phyloP scores from a whole-genome alignment of 2,113 vertebrate genomes.

The Tapirus terrestris region DNA sequence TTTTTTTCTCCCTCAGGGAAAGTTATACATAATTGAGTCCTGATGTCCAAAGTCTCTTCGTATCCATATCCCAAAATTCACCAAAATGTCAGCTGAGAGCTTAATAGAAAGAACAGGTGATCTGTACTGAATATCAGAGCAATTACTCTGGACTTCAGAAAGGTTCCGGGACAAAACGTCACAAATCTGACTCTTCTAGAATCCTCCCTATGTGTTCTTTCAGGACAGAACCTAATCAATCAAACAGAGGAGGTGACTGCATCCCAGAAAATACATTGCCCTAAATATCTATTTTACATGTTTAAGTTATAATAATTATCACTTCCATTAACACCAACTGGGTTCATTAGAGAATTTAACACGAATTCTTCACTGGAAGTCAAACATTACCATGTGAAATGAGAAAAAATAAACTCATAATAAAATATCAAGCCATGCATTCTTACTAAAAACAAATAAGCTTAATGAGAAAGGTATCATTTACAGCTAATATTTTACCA shows the following conservation, averaged over 20 bases:
- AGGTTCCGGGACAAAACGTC: neutral
- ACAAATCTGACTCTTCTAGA: neutral
- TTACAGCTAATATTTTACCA: neutral
- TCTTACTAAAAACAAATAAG: conserved; percentile 10
- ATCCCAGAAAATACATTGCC: neutral
- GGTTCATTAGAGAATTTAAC: neutral
- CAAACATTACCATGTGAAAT: neutral
- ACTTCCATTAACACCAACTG: neutral
- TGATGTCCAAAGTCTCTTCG: neutral
- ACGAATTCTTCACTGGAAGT: neutral
- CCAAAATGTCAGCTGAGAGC: neutral
- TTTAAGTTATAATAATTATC: neutral
- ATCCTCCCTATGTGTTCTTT: neutral
- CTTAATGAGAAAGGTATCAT: neutral
- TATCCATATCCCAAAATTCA: neutral
- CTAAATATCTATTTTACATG: neutral
- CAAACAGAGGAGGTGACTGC: neutral
- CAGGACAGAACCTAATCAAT: neutral
- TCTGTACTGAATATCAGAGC: neutral
- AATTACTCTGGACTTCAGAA: neutral
- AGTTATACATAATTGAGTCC: neutral
- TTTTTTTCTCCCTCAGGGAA: neutral
- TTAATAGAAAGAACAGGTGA: neutral
- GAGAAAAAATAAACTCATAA: neutral
- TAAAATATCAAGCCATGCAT: neutral